These are phyloP conservation scores for Dipus sagitta DNA, from an alignment of 2,797 vertebrate species.

Conservation along the genomic window DNA sequence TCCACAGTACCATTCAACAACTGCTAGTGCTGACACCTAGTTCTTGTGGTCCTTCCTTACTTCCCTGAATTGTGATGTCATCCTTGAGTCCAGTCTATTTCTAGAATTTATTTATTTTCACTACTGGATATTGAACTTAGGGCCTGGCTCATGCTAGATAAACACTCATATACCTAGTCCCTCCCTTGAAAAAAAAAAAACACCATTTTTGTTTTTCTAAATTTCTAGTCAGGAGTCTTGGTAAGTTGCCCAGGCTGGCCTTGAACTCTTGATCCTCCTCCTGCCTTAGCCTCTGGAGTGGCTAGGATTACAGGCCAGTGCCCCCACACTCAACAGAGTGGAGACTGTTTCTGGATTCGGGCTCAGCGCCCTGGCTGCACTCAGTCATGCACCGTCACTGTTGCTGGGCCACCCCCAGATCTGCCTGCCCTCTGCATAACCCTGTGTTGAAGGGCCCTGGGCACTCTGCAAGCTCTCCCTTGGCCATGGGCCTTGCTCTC, in stretches of 20 bases:
- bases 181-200: neutral
- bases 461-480: too few species aligned
- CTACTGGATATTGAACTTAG: neutral
- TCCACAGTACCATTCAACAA: fast-evolving
- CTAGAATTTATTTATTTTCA: neutral
- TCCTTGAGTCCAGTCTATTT: neutral
- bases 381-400: neutral
- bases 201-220: too few species aligned
- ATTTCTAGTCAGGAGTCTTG: neutral
- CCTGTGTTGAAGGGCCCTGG: too few species aligned
- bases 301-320: neutral
- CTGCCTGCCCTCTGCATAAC: neutral
- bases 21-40: neutral
- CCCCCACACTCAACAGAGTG: neutral
- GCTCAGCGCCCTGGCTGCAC: neutral
- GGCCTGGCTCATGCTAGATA: neutral
- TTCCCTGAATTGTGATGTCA: neutral
- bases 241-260: neutral
- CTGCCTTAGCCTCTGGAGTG: neutral
- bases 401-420: neutral
- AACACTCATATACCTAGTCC: neutral
- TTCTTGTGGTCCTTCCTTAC: neutral
- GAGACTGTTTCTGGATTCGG: neutral
- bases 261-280: neutral
- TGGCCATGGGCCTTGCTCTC: too few species aligned